A percentile compares a stretch with the other conserved stretches of the same genome.
Evolutionary conservation across 2,797 vertebrate genomes (phyloP).

Genomic region (Gymnodraco acuticeps): DNA sequence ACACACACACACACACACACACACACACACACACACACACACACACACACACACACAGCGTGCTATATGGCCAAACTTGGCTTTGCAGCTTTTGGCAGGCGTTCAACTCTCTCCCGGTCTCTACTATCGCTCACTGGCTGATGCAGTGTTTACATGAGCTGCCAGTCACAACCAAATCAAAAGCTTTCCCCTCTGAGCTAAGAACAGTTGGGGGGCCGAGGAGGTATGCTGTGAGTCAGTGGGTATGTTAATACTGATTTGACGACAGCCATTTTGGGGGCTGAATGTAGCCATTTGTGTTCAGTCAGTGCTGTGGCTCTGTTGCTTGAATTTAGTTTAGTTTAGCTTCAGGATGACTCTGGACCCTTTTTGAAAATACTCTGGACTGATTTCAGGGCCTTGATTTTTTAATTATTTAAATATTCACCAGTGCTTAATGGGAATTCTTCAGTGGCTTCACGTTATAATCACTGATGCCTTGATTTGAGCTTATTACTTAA

Average conservation of each 20-base stretch:
- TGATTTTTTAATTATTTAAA: constrained; percentile 9
- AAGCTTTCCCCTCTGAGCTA: constrained; percentile 72
- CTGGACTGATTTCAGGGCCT: not conserved
- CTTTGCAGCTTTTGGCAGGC: constrained; percentile 79
- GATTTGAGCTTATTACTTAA: constrained; percentile 33
- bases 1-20: constrained; percentile 40
- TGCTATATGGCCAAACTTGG: constrained; percentile 79
- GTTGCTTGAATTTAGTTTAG: constrained; percentile 9
- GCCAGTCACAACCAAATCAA: constrained; percentile 83
- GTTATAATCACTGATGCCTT: not conserved
- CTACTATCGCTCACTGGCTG: constrained; percentile 77
- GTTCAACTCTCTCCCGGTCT: constrained; percentile 77
- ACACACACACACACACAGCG: constrained; percentile 47
- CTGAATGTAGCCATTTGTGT: constrained; percentile 59
- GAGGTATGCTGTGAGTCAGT: constrained; percentile 62
- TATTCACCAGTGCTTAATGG: constrained; percentile 3
- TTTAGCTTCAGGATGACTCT: constrained; percentile 11
- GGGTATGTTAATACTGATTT: constrained; percentile 61
- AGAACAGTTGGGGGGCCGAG: constrained; percentile 72
- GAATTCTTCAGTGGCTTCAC: not conserved
- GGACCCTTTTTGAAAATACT: constrained; percentile 26
- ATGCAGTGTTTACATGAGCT: constrained; percentile 83
- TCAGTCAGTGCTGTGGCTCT: constrained; percentile 25
- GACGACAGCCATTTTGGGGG: constrained; percentile 53
- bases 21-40: constrained; percentile 39